Evolutionary conservation across 2,888 invertebrate species (phyloP).

Genomic region (Pristionchus entomophagus): DNA sequence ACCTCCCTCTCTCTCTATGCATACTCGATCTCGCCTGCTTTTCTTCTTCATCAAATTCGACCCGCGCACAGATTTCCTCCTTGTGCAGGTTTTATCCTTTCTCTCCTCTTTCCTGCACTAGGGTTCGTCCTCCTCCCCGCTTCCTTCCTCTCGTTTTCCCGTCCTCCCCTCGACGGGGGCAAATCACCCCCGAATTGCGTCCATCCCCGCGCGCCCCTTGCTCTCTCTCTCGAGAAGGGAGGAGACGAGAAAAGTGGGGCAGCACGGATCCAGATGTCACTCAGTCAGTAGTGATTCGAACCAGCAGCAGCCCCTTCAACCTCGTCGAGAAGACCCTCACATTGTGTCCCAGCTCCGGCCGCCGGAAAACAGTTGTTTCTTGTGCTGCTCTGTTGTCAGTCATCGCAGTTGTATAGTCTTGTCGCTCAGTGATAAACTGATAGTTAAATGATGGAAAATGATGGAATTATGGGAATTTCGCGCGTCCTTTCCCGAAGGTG

Average conservation of each 20-base stretch:
- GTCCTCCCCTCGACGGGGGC: not conserved
- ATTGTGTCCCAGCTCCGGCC: not conserved
- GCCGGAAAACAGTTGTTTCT: not conserved
- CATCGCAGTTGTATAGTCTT: not conserved
- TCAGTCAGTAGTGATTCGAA: conserved; percentile 11
- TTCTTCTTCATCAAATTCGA: conserved; percentile 26
- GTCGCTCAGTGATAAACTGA: conserved; percentile 4
- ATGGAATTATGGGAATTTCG: too few species aligned
- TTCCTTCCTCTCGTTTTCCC: not conserved
- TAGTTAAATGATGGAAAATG: too few species aligned
- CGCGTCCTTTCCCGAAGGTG: too few species aligned
- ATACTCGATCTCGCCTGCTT: not conserved
- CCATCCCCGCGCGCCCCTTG: not conserved
- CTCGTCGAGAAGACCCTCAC: not conserved
- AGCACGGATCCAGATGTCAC: conserved; percentile 33
- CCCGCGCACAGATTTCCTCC: not conserved
- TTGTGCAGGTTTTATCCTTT: too few species aligned
- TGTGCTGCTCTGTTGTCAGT: conserved; percentile 6
- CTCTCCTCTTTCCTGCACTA: not conserved
- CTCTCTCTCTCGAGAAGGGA: too few species aligned
- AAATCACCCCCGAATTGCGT: conserved; percentile 10
- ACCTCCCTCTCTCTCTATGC: not conserved
- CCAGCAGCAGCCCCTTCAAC: not conserved
- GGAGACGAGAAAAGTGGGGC: conserved; percentile 22
- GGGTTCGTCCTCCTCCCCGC: not conserved